Conservation (phyloP, 2,888 invertebrate genomes). For the Limnephilus rhombicus region DNA sequence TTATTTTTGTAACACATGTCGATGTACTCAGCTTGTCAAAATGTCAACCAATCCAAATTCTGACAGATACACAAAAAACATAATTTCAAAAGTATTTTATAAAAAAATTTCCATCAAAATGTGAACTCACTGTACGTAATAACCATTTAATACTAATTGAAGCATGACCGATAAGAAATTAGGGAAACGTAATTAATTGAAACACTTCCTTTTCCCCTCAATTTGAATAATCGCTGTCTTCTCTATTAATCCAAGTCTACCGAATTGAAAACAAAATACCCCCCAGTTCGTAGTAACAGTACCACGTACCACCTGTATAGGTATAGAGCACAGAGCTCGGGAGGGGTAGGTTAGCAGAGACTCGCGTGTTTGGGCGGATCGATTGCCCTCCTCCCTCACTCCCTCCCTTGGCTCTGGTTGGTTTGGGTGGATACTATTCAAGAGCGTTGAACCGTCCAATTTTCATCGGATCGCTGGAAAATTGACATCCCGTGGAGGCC, state of each 20-base stretch:
- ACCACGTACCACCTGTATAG: conserved; percentile 18
- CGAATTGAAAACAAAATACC: not conserved
- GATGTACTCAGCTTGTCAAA: not conserved
- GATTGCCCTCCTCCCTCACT: not conserved
- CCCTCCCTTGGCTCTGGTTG: not conserved
- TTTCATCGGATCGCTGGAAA: conserved; percentile 37
- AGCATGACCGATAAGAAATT: not conserved
- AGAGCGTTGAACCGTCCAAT: conserved; percentile 46
- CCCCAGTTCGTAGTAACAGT: not conserved
- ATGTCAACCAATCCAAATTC: not conserved
- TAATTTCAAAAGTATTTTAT: not conserved
- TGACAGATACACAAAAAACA: not conserved
- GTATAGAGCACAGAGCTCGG: not conserved
- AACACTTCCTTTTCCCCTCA: conserved; percentile 3
- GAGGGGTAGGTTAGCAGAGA: not conserved
- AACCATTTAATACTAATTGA: conserved; percentile 1
- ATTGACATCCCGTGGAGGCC: conserved; percentile 32
- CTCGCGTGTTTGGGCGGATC: conserved; percentile 37
- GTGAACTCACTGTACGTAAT: not conserved
- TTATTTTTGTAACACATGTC: no score
- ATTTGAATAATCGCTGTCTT: conserved; percentile 14
- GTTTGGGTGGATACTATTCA: conserved; percentile 25
- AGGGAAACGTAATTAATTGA: conserved; percentile 8
- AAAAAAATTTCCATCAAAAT: not conserved
- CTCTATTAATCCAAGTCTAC: not conserved